Evolutionary conservation across 2,113 vertebrate genomes (phyloP).

Genomic region (Melanotaenia duboulayi): DNA sequence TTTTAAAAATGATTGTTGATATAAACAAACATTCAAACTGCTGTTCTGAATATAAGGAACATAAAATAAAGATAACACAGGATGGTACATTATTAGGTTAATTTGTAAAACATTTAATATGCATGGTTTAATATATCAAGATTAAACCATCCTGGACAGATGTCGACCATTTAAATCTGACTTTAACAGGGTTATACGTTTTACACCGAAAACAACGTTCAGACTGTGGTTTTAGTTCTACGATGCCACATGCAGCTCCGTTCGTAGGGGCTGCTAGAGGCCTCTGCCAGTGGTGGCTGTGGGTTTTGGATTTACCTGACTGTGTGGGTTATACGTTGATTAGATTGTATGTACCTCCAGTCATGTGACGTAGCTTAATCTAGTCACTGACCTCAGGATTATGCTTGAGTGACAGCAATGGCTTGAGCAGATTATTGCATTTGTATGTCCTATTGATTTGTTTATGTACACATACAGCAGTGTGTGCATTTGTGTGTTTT

Average conservation of each 20-base stretch:
- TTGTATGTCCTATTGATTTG: conserved; percentile 32
- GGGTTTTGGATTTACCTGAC: background rate
- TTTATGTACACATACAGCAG: conserved; percentile 12
- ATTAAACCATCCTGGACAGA: background rate
- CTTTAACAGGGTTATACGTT: background rate
- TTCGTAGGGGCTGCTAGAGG: background rate
- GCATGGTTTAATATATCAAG: too few species aligned
- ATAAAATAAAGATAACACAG: too few species aligned
- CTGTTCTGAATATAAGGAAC: too few species aligned
- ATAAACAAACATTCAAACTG: too few species aligned
- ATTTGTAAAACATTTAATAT: too few species aligned
- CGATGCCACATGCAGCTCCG: too few species aligned
- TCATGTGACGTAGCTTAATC: conserved; percentile 62
- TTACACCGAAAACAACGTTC: too few species aligned
- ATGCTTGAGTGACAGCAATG: conserved; percentile 39
- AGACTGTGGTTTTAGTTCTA: background rate
- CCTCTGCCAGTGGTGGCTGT: too few species aligned
- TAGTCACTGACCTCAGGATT: conserved; percentile 61
- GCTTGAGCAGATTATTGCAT: conserved; percentile 46
- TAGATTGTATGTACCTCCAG: conserved; percentile 31
- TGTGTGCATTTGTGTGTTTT: background rate
- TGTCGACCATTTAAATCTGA: background rate
- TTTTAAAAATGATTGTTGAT: too few species aligned
- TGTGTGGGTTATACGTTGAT: background rate
- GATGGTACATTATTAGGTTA: too few species aligned